phyloP scores from a whole-genome alignment of 2,113 vertebrate species.

The Xiphorhynchus elegans region DNA sequence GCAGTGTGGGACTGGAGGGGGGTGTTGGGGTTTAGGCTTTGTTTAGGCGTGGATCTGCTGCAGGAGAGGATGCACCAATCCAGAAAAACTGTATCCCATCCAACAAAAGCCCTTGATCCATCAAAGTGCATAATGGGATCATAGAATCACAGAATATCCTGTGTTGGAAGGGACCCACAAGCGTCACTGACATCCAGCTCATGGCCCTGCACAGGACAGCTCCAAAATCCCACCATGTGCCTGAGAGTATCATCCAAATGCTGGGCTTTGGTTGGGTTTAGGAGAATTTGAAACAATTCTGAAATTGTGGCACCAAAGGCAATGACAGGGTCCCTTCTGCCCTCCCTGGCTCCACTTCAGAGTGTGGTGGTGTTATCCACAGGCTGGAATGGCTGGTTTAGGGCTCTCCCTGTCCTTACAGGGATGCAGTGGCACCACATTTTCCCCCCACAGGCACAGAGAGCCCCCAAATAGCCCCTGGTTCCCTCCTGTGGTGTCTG shows the following conservation, averaged over 20 bases:
- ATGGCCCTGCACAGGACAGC: neutral
- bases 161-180: neutral
- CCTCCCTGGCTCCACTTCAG: neutral
- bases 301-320: neutral
- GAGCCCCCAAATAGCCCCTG: rapidly evolving
- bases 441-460: neutral
- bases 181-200: neutral
- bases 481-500: rapidly evolving
- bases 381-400: too few relatives aligned
- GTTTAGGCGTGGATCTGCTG: neutral
- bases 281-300: neutral
- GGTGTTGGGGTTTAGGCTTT: neutral
- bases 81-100: neutral
- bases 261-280: neutral
- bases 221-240: neutral
- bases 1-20: rapidly evolving
- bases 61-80: neutral
- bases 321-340: neutral
- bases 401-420: neutral
- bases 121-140: rapidly evolving
- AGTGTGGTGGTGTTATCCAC: neutral
- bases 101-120: neutral
- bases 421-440: neutral
- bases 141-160: neutral
- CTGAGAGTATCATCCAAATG: neutral